Evolutionary conservation across 2,113 vertebrate genomes (phyloP).

Genomic region (Nanorana parkeri): DNA sequence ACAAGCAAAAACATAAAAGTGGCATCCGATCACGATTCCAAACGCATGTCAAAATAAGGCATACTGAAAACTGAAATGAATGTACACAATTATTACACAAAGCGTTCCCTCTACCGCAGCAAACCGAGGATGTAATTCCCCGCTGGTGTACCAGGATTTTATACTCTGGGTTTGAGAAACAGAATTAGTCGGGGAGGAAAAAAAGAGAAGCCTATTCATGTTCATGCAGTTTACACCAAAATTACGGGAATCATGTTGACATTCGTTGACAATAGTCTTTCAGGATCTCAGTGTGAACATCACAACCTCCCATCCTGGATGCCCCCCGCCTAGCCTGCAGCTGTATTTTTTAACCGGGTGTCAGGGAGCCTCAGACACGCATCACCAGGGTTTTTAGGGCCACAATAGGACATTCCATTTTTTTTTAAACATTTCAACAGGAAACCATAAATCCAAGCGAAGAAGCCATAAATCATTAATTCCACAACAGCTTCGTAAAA

Average conservation of each 20-base stretch:
- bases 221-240: not conserved
- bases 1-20: too few relatives aligned
- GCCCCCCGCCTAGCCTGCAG: slow-evolving; percentile 24
- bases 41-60: too few relatives aligned
- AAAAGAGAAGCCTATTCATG: not conserved
- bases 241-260: not conserved
- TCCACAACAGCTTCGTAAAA: not conserved
- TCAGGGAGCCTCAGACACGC: slow-evolving; percentile 3
- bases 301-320: not conserved
- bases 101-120: too few relatives aligned
- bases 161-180: not conserved
- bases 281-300: slow-evolving; percentile 21
- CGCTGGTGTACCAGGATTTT: not conserved
- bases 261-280: slow-evolving; percentile 18
- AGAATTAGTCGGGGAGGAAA: not conserved
- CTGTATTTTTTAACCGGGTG: slow-evolving; percentile 22
- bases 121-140: not conserved
- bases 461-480: slow-evolving; percentile 11
- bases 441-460: not conserved
- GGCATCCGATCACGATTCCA: too few relatives aligned
- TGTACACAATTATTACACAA: too few relatives aligned
- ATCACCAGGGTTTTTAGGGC: slow-evolving; percentile 7
- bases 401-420: not conserved
- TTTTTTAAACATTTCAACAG: slow-evolving; percentile 10
- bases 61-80: too few relatives aligned